Evolutionary conservation across 1,140 invertebrate genomes (phyloP), one percentile per base, ranked within the genome.

Genomic region (Halictus rubicundus): DNA sequence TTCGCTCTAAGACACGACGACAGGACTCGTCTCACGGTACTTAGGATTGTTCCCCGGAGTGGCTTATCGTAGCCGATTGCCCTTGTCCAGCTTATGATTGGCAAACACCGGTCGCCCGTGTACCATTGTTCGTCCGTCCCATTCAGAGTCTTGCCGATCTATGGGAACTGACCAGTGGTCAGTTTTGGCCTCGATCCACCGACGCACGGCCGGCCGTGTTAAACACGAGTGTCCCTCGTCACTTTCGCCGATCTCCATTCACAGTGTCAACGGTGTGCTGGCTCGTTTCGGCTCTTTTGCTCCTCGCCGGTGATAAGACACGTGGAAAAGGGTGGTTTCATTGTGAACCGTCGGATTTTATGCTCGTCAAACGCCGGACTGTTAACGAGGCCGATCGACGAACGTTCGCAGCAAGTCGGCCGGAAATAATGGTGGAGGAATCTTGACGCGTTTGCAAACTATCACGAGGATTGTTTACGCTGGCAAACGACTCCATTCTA

Each of bases 91-190:
- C 74, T 66, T 64, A 64, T 80, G 72, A 68, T 82, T 63, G 76
- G 64, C 83, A 83, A 87, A 85, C 85, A 88, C 65, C 72, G 57
- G 61, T 64, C 60, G 32, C n/a, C 54, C 65, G 32, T 25, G 19
- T 23, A 71, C 61, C 39, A 84, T 84, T 76, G 82, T 84, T 57
- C 42, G 60, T 60, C 68, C 52, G 59, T n/a, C n/a, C 32, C 63
- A 80, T 46, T 46, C 75, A 59, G 59, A 70, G 32, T 85, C 75
- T 64, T 68, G 66, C 37, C 16, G 70, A 57, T 76, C 80, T 84
- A 83, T 89, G 88, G 89, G 89, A 89, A 90, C 84, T 90, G 89
- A 90, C 89, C 89, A 84, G n/a, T 85, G 89, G 89, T 90, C 88
- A 81, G 75, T 66, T 46, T 68, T 78, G 49, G 14, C 37, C 54